A percentile compares a stretch with the other conserved stretches of the same genome.
phyloP scores from a whole-genome alignment of 2,797 vertebrate genomes.

The Characodon lateralis region DNA sequence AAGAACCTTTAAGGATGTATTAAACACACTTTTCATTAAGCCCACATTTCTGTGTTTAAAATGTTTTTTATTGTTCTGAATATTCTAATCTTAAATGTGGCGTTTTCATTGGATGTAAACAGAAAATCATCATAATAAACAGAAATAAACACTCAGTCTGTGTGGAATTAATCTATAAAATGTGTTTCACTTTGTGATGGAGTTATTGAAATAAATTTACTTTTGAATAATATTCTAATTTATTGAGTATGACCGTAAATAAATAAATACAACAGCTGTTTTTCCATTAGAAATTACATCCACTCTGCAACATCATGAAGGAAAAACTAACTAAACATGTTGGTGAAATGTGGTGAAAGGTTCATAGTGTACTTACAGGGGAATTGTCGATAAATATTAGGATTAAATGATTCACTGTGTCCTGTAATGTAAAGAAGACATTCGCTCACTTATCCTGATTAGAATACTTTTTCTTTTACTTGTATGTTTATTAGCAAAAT shows the following conservation, averaged over 20 bases:
- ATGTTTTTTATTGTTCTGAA: no score
- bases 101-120: not conserved
- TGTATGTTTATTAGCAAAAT: constrained; percentile 10
- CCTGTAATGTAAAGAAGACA: constrained; percentile 77
- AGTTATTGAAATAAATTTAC: not conserved
- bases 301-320: constrained; percentile 1
- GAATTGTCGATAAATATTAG: constrained; percentile 94
- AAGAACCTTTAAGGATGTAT: no score
- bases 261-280: not conserved
- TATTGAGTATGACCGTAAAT: not conserved
- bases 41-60: no score
- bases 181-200: not conserved
- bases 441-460: not conserved
- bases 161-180: not conserved
- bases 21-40: no score
- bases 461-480: not conserved
- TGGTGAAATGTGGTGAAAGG: not conserved
- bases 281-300: not conserved
- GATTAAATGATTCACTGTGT: constrained; percentile 94
- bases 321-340: not conserved
- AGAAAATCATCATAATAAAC: not conserved
- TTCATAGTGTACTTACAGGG: constrained; percentile 84
- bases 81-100: no score
- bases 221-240: not conserved
- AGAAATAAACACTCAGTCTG: not conserved